A percentile compares a stretch with the other conserved stretches of the same genome.
These are phyloP conservation scores for Gallinago media DNA, from an alignment of 2,113 vertebrate species.

Conservation along the genomic window DNA sequence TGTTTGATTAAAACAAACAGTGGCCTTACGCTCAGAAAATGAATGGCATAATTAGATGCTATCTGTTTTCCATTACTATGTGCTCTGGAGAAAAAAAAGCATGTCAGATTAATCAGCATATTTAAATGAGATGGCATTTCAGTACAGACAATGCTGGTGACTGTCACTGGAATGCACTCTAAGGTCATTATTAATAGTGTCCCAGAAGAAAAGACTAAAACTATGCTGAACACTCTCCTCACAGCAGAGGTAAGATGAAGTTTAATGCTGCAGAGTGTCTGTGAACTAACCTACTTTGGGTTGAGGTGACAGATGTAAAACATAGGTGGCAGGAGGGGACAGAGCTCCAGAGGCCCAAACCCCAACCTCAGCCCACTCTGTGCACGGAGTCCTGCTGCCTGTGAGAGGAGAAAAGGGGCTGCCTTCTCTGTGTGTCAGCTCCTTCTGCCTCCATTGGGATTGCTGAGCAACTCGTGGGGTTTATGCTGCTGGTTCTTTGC, in stretches of 20 bases:
- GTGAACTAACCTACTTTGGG: neutral
- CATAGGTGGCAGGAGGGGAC: neutral
- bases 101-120: neutral
- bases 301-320: neutral
- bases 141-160: neutral
- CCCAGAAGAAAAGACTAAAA: neutral
- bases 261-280: neutral
- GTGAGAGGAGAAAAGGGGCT: neutral
- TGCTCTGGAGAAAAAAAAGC: neutral
- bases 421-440: fast-evolving
- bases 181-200: neutral
- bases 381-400: fast-evolving
- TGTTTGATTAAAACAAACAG: conserved; percentile 24
- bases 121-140: neutral
- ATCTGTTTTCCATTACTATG: neutral
- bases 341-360: neutral
- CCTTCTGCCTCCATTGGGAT: fast-evolving
- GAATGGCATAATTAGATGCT: neutral
- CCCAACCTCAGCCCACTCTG: neutral
- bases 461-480: neutral
- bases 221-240: neutral
- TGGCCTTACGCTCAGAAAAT: neutral
- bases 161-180: neutral
- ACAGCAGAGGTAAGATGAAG: neutral
- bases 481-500: neutral